Conservation (phyloP, 2,888 invertebrate species). For the Mactromeris polynyma region DNA sequence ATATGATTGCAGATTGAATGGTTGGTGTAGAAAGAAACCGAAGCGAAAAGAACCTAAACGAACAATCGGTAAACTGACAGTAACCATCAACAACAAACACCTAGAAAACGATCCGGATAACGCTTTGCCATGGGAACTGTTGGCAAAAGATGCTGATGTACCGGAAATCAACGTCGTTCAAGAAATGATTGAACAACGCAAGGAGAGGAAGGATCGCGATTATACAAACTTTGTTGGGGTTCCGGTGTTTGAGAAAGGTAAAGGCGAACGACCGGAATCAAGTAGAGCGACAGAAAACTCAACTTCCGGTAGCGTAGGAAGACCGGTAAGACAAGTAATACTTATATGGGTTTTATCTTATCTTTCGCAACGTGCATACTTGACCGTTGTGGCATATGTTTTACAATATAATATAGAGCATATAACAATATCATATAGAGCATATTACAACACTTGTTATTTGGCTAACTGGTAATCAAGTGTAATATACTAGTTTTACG, state of each 20-base stretch:
- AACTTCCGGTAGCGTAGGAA: not conserved
- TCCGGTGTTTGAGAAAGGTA: slow-evolving; percentile 59
- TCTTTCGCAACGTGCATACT: too few species aligned
- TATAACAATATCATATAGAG: too few species aligned
- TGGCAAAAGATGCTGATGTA: slow-evolving; percentile 56
- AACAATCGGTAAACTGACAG: slow-evolving; percentile 60
- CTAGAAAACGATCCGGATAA: slow-evolving; percentile 66
- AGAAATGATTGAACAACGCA: slow-evolving; percentile 41
- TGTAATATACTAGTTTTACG: too few species aligned
- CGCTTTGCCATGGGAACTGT: slow-evolving; percentile 64
- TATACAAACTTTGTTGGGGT: slow-evolving; percentile 50
- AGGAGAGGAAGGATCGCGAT: slow-evolving; percentile 46
- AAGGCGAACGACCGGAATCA: slow-evolving; percentile 47
- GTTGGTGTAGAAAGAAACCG: slow-evolving; percentile 49
- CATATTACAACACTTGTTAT: too few species aligned
- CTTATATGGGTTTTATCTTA: not conserved
- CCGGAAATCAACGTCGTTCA: slow-evolving; percentile 58
- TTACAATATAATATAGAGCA: too few species aligned
- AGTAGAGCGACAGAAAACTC: slow-evolving; percentile 8
- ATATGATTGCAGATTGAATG: slow-evolving; percentile 37
- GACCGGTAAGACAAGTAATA: not conserved
- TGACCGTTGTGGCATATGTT: too few species aligned
- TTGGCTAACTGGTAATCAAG: too few species aligned
- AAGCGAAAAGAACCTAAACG: slow-evolving; percentile 58
- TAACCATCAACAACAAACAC: slow-evolving; percentile 54